These are phyloP conservation scores for Phortica okadai DNA, from an alignment of 2,888 invertebrate species.

Conservation along the genomic window DNA sequence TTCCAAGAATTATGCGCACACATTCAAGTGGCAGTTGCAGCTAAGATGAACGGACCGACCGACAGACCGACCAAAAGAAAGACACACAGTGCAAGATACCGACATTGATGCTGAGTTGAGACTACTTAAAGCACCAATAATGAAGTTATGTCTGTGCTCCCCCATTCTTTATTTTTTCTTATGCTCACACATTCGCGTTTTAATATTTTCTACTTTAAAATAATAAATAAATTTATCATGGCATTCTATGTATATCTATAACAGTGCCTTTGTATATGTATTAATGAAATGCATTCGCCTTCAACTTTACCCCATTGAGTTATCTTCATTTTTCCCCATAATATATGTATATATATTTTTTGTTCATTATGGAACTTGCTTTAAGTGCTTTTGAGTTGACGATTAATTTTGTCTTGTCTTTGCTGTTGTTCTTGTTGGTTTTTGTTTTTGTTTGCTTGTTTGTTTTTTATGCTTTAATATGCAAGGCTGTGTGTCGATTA, in stretches of 20 bases:
- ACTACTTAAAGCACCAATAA: background rate
- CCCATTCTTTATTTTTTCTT: background rate
- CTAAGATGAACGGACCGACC: too few species aligned
- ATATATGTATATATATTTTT: background rate
- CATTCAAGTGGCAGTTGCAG: slow-evolving; percentile 6
- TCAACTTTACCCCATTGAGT: slow-evolving; percentile 18
- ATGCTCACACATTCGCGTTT: slow-evolving; percentile 1
- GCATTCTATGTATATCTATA: background rate
- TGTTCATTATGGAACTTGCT: background rate
- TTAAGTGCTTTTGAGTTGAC: slow-evolving; percentile 19
- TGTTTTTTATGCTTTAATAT: background rate
- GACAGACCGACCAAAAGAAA: too few species aligned
- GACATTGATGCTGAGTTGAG: background rate
- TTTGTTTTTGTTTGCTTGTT: background rate
- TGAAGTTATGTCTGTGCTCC: slow-evolving; percentile 26
- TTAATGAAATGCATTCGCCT: background rate
- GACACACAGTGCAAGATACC: background rate
- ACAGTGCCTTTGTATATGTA: background rate
- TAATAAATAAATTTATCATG: slow-evolving; percentile 27
- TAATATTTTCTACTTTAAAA: slow-evolving; percentile 26
- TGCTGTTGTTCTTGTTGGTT: background rate
- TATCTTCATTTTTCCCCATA: background rate
- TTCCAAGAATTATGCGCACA: background rate
- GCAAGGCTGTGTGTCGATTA: slow-evolving; percentile 14
- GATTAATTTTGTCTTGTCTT: slow-evolving; percentile 25